Base-by-base conservation (phyloP, 2,888 invertebrate genomes). In the Anodontia alba region DNA sequence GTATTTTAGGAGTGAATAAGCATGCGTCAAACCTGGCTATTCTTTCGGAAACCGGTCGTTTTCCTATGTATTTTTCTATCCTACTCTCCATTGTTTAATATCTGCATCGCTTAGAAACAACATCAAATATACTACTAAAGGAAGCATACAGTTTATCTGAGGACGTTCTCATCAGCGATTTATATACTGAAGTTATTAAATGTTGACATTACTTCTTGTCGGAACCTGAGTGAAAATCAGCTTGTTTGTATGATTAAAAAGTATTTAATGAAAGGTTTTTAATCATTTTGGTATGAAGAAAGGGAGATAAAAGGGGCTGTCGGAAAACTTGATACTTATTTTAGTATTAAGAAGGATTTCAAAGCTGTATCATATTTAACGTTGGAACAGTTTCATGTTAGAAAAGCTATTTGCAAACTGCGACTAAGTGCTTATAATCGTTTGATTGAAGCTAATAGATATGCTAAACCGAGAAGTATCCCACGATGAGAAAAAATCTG, bases 401-500 rank as follows among this genome's bases (percentile, higher is more conserved):
- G 20, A 46, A 46, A 46, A 20, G 46, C 46, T 46, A 46, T 54
- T 54, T 33, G 62, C 17, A 62, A 62, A 62, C n/a, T 62, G 17
- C 2, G 62, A 33, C 31, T 33, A 10, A 62, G 62, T 33, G 62
- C 31, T 33, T 33, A 62, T 33, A 62, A 20, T 33, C 31, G 31
- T 62, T 33, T 62, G 17, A 62, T 62, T 33, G 62, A 62, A 33
- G 5, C 62, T 31, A 17, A 33, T 62, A 62, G 62, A 62, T 62
- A 62, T 62, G 33, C 33, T 5, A 62, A 62, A 33, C 33, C 33
- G 17, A 62, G 20, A 62, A 15, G 33, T 62, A 10, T 33, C 12
- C 33, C 62, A 10, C 62, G 62, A 3, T 33, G 1, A 33, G 62
- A 62, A 62, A 62, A 17, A 62, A 31, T 62, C 5, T 33, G 62